These are phyloP conservation scores for Alauda arvensis DNA, from an alignment of 2,797 vertebrate genomes.

Conservation along the genomic window DNA sequence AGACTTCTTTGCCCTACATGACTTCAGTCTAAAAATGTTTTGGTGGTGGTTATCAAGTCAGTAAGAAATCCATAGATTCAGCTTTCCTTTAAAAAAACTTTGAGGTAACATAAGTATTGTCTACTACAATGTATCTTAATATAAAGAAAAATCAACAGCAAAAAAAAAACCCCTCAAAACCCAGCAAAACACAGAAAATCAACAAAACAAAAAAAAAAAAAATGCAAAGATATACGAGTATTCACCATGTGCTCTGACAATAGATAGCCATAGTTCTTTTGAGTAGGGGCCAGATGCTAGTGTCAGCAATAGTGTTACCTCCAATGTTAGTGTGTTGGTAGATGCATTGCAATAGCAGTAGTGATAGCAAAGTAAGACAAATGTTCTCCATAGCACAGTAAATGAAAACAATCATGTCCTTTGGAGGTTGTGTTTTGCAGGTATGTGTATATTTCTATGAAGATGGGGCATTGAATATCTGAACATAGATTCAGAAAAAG, in stretches of 20 bases:
- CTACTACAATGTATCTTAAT: neutral
- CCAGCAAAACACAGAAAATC: neutral
- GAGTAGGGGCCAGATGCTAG: neutral
- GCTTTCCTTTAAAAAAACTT: neutral
- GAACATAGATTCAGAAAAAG: neutral
- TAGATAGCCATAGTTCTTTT: too few species aligned
- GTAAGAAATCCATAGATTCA: neutral
- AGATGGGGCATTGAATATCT: neutral
- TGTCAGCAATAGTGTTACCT: neutral
- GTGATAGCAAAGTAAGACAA: neutral
- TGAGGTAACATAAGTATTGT: neutral
- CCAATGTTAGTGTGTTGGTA: neutral
- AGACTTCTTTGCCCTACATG: neutral
- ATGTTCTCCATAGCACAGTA: neutral
- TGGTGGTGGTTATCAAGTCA: neutral
- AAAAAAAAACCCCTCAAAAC: neutral
- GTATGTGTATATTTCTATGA: neutral
- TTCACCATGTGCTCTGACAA: neutral
- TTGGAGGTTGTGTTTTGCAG: rapidly evolving
- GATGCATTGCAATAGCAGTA: neutral
- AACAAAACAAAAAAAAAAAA: rapidly evolving
- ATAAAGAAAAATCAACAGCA: neutral
- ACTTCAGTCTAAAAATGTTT: neutral
- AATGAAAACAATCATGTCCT: neutral
- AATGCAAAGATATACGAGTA: rapidly evolving